Percentiles rank a stretch among this genome's conserved stretches.
Conservation (phyloP, 1,140 invertebrate genomes). For the Solenopsis invicta region DNA sequence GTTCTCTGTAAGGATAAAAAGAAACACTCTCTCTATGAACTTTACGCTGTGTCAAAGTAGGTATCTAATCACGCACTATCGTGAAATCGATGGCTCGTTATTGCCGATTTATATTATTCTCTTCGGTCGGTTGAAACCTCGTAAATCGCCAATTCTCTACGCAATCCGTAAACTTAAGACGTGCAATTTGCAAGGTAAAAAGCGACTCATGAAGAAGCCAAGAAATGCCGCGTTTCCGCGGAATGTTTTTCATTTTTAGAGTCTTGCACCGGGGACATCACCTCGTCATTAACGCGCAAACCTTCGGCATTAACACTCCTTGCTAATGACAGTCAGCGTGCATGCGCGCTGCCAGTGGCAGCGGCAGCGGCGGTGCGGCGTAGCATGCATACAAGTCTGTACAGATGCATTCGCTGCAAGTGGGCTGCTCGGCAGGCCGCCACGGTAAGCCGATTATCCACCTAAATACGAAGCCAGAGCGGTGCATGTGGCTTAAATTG, state of each 20-base stretch:
- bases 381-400: constrained; percentile 50
- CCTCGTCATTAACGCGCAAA: constrained; percentile 65
- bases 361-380: background rate
- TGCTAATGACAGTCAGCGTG: constrained; percentile 79
- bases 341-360: constrained; percentile 19
- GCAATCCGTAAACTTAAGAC: constrained; percentile 31
- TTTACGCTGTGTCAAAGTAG: background rate
- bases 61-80: constrained; percentile 6
- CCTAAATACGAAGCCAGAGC: constrained; percentile 86
- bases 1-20: background rate
- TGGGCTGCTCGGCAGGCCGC: constrained; percentile 79
- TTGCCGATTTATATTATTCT: background rate
- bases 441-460: constrained; percentile 86
- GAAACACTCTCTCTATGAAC: background rate
- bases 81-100: background rate
- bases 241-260: constrained; percentile 40
- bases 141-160: constrained; percentile 33
- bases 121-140: background rate
- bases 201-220: constrained; percentile 23
- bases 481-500: constrained; percentile 86
- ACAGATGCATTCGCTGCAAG: constrained; percentile 81
- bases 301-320: constrained; percentile 72
- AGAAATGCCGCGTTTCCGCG: constrained; percentile 14
- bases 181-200: constrained; percentile 48
- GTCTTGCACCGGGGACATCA: constrained; percentile 17